phyloP scores from a whole-genome alignment of 2,113 vertebrate genomes.

The Mandrillus leucophaeus region DNA sequence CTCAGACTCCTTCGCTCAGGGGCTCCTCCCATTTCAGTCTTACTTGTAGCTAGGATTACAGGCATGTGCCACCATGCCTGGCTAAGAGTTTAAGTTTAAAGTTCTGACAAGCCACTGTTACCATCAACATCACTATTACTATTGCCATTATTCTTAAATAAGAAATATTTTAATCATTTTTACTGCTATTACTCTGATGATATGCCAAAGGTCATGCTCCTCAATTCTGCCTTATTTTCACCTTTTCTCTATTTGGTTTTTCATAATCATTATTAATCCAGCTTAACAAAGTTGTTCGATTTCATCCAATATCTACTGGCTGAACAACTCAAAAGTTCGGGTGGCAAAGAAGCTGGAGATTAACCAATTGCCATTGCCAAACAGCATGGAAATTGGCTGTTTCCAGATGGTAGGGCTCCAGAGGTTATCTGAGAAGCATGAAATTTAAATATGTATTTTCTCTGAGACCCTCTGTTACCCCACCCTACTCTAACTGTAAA shows the following conservation, averaged over 20 bases:
- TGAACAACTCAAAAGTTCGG: conserved; percentile 17
- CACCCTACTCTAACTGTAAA: neutral
- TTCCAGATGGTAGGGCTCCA: neutral
- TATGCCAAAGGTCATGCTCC: neutral
- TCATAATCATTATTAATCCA: neutral
- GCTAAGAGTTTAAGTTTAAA: neutral
- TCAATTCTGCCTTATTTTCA: conserved; percentile 44
- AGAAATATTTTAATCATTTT: conserved; percentile 41
- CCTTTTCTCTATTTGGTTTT: conserved; percentile 15
- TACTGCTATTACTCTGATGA: neutral
- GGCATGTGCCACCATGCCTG: neutral
- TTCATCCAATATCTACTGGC: neutral
- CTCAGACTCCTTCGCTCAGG: neutral
- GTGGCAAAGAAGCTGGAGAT: neutral
- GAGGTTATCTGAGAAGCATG: neutral
- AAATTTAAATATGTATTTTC: neutral
- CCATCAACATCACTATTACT: neutral
- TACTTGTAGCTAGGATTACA: neutral
- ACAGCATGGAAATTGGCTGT: neutral
- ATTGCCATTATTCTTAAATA: neutral
- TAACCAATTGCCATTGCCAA: neutral
- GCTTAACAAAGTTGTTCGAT: neutral
- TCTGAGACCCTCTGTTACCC: neutral
- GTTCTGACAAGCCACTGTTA: neutral
- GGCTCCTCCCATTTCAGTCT: neutral